Base-by-base conservation (phyloP, 2,797 vertebrate species). In the Rhynchonycteris naso region DNA sequence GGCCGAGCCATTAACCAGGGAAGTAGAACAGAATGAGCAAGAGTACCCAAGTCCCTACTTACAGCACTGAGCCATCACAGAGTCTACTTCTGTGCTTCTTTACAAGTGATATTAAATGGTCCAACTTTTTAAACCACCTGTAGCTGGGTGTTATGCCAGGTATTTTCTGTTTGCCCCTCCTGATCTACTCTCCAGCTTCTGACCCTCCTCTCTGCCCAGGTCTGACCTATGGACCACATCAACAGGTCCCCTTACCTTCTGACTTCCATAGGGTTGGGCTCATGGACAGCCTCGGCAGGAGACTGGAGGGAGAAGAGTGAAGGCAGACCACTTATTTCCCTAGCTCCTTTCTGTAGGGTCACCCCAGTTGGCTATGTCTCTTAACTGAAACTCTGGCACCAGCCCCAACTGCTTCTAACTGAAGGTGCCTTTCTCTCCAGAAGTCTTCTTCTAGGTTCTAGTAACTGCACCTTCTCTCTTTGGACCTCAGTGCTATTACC, bases 361-460 rank as follows among this genome's bases (percentile, higher is more conserved):
- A 79, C 21, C 68, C 43, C 66, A 69, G 15, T 26, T 87, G 58
- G 66, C 24, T 74, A 54, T 54, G 18, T 80, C 72, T 26, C 30
- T 43, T 88, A 52, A 94, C 24, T 91, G 58, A 76, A 56, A n/a
- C 61, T 61, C 74, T n/a, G n/a, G n/a, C n/a, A n/a, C n/a, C n/a
- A n/a, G n/a, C n/a, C n/a, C n/a, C n/a, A n/a, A 83, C 2, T 75
- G 38, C 52, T 89, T 50, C 13, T 68, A 22, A 91, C 54, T 76
- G 66, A 93, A 89, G 72, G 50, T 72, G 11, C 15, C 61, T 89
- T 95, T 95, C 35, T 88, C 28, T 91, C 61, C 4, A 54, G 59
- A 50, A 83, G 38, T 95, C 61, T 90, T 47, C 65, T 91, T 91
- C n/a, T 3, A 90, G 65, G 71, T 66, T 93, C 58, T 63, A 38